Base-by-base conservation (phyloP, 1,140 invertebrate species). In the Dreissena polymorpha region DNA sequence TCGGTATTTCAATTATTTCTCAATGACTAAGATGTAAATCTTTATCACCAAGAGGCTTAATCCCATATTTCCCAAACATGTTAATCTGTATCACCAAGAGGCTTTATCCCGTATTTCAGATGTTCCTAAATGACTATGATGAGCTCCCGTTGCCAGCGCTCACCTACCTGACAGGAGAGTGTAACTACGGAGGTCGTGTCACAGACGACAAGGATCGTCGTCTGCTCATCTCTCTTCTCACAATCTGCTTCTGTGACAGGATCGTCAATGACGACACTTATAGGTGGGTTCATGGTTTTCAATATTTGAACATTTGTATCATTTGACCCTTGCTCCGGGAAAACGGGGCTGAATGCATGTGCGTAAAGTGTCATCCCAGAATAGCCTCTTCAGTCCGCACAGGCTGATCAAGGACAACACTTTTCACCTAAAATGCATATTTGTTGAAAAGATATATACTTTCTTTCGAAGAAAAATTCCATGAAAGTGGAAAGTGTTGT, bases 121-220 rank as follows among this genome's bases (percentile, higher is more conserved):
- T 93, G 92, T 93, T 93, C 84, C 75, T 93, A 77, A 93, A 93
- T 89, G 92, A 93, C 67, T 93, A 93, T 85, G 92, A 93, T 29
- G 91, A 93, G 25, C 86, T 93, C 29, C 93, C 92, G 16, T 87
- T 93, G 27, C 90, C 89, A 25, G 92, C 93, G 49, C 77, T 93
- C n/a, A 88, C 88, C 13, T 93, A 93, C 71, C 88, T 93, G 77
- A 95, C 99, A 60, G 98, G 98, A 39, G 98, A 99, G 93, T 98
- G 99, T 18, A 97, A 98, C 92, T 99, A 99, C 91, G 98, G 98
- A 18, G 93, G 93, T 39, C 89, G 93, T 85, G 93, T 93, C 8
- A 93, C 93, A 39, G 93, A 93, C 71, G 93, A 93, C 85, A 93
- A 93, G 86, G 93, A 93, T 78, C 85, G 92, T 64, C 88, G 93